Base-by-base conservation (phyloP, 2,888 invertebrate species). In the Timema podura region DNA sequence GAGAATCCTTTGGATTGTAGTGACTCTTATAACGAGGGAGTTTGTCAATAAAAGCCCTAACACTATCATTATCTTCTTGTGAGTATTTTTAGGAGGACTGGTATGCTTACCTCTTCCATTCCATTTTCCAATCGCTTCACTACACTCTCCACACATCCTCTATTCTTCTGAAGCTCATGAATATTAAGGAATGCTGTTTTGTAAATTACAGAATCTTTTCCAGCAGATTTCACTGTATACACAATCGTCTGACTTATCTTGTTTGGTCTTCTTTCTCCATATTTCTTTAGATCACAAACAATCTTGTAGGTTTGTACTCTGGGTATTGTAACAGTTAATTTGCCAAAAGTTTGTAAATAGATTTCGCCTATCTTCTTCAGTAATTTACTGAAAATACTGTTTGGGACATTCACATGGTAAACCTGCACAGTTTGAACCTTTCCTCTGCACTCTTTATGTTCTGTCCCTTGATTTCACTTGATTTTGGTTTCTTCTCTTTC, bases 141-240 rank as follows among this genome's bases (percentile, higher is more conserved):
- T 11, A 61, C 30, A 61, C 6, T 61, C 44, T n/a, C n/a, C n/a
- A n/a, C 44, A 5, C 44, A 30, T 45, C 7, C 30, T 45, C 44
- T 61, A 61, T 61, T 6, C 11, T 8, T 61, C 9, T 61, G 44
- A 10, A 61, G 30, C 6, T 30, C 61, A 61, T 61, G 44, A 61
- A 61, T 61, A 61, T 61, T 61, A 45, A 61, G 61, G 6, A 61
- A 61, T 30, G 44, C 15, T 44, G 13, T 61, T 61, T 44, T 61
- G 61, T 30, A 61, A 5, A 61, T 15, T 5, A 61, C 30, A 11
- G 45, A 2, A 44, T 61, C 61, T 61, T 61, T 61, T 13, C 61
- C 30, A 44, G 61, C 61, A 61, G 6, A 61, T 61, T 61, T 16
- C 7, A 61, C 61, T 8, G 15, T 61, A 5, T n/a, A 61, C 9